Evolutionary conservation across 1,140 invertebrate genomes (phyloP), one percentile per base, ranked within the genome.

Genomic region (Helicoverpa armigera): DNA sequence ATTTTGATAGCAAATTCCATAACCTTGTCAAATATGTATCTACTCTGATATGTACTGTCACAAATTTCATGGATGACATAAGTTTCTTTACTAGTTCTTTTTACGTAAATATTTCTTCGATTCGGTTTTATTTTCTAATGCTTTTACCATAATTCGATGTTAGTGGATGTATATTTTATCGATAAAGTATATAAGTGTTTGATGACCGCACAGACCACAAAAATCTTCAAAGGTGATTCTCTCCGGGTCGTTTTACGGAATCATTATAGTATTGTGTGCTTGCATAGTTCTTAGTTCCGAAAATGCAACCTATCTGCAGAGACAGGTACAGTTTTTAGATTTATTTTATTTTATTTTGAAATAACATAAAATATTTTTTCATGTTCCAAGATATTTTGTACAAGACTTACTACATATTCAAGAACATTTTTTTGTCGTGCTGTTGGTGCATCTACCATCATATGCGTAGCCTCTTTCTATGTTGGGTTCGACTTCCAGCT

Each of bases 151-250:
- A 16, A 56, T 16, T 56, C 54, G 3, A 16, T 16, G n/a, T 9
- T 9, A n/a, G 54, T 16, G 35, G 35, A 43, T 43, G 7, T 9
- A 9, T 9, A 7, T 7, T 43, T 56, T 56, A 56, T n/a, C n/a
- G 16, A 5, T 9, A 18, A 16, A 3, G 2, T n/a, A 23, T 23
- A 23, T 23, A 23, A 23, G 23, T 16, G n/a, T 10, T 53, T 29
- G n/a, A 9, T 29, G 2, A 11, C 16, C 3, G 10, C 4, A 31
- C 5, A 2, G 11, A 43, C 48, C n/a, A 35, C 60, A 14, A 35
- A 67, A 29, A 70, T 14, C 67, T 23, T 9, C 18, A 70, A 70
- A 70, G 18, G 67, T 70, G 67, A 70, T 53, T 70, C 29, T 7
- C 50, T 23, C 13, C 48, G 31, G 16, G 50, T 29, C 13, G 29